Evolutionary conservation across 2,797 vertebrate genomes (phyloP).

Genomic region (Choloepus didactylus): DNA sequence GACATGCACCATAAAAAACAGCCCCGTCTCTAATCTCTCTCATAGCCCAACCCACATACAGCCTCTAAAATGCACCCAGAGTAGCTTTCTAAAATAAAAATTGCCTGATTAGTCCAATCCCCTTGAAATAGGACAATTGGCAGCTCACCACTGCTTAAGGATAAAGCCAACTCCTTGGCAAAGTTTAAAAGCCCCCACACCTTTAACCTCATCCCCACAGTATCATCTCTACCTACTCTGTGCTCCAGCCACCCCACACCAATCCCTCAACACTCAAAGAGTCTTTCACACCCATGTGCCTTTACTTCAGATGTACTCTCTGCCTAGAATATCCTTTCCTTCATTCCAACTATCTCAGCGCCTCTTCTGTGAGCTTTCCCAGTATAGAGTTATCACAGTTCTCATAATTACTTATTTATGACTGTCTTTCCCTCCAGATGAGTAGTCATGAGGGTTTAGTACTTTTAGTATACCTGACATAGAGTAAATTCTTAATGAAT

Average conservation of each 20-base stretch:
- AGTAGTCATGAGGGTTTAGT: not conserved
- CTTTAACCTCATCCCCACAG: constrained; percentile 25
- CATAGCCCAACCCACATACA: constrained; percentile 24
- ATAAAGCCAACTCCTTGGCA: constrained; percentile 15
- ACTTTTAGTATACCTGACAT: constrained; percentile 20
- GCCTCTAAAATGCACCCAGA: constrained; percentile 45
- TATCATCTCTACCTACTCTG: not conserved
- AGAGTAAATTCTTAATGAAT: constrained; percentile 65
- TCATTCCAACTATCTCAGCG: constrained; percentile 25
- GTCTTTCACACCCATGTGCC: constrained; percentile 18
- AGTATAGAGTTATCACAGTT: constrained; percentile 44
- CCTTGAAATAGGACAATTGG: constrained; percentile 54
- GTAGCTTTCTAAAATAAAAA: constrained; percentile 56
- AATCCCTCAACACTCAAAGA: constrained; percentile 1
- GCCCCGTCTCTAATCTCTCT: not conserved
- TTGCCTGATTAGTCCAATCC: constrained; percentile 36
- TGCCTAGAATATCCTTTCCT: constrained; percentile 17
- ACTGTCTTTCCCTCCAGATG: constrained; percentile 58
- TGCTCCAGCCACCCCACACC: not conserved
- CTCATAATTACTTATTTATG: constrained; percentile 59
- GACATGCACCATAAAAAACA: constrained; percentile 34
- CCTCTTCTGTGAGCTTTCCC: constrained; percentile 17
- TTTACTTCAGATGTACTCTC: constrained; percentile 52
- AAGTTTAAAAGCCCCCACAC: constrained; percentile 5
- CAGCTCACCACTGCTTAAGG: constrained; percentile 14